Evolutionary conservation across 2,113 vertebrate species (phyloP), one percentile per base, ranked within the genome.

Genomic region (Platichthys flesus): DNA sequence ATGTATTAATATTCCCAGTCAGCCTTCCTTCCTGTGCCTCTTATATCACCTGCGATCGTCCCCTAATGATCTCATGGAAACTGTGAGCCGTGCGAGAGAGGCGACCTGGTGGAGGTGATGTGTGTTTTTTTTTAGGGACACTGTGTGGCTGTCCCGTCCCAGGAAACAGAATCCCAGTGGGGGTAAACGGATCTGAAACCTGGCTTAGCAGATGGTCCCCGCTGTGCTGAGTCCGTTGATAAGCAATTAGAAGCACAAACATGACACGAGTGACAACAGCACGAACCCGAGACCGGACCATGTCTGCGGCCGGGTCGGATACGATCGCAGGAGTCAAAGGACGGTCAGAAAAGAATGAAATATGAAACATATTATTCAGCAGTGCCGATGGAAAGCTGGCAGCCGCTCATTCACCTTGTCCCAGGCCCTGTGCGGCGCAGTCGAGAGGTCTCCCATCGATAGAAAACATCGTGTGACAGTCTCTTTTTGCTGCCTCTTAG

Each of bases 101-200:
- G 31, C 31, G 9, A 67, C 61, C 76, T 68, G 78, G 78, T 87
- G 57, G 74, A 84, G 83, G 84, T 88, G 86, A 83, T 71, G 85
- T 71, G 85, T 60, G 73, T 88, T 90, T 24, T 24, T 24, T 24
- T 24, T 91, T 83, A 49, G 82, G 88, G 79, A 82, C 81, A 73
- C 75, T 58, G 56, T 70, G 75, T 59, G 76, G 81, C 81, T 14
- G 13, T 84, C 85, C 78, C 77, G 72, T 84, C 83, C 89, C 78
- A 85, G 84, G 90, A 90, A 92, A 92, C 84, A 87, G 75, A 91
- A 90, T 81, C 90, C 83, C 75, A 71, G 59, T 59, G 78, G 87
- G 90, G 78, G 87, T 86, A 92, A 92, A 91, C 71, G 23, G 90
- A 94, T 92, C 89, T 90, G 76, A 90, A 85, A 79, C 76, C 71